Conservation (phyloP, 2,113 vertebrate genomes). For the Felis chaus region DNA sequence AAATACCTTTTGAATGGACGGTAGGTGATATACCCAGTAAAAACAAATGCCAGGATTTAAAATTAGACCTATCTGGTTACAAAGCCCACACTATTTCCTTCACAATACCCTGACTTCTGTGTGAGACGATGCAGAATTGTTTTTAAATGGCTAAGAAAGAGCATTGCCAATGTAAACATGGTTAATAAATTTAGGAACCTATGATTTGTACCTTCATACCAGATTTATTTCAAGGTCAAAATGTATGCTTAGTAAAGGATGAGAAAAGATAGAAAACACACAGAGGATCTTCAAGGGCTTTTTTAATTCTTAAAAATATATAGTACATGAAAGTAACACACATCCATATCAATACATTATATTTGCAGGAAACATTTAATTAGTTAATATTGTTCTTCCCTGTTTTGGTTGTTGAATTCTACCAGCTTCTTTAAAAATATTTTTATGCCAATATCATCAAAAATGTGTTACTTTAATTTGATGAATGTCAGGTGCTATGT, state of each 20-base stretch:
- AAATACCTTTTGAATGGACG: background rate
- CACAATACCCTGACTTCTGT: background rate
- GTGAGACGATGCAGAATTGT: background rate
- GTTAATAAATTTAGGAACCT: background rate
- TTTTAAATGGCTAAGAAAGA: background rate
- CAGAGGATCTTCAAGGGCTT: background rate
- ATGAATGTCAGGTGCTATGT: conserved; percentile 75
- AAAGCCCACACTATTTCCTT: background rate
- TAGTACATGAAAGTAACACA: conserved; percentile 41
- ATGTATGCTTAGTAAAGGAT: background rate
- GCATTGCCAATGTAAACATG: background rate
- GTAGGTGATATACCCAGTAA: background rate
- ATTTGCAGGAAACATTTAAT: conserved; percentile 67
- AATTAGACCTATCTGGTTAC: background rate
- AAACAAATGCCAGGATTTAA: background rate
- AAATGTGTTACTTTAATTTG: conserved; percentile 71
- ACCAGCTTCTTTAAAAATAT: conserved; percentile 70
- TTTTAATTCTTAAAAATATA: conserved; percentile 47
- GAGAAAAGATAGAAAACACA: background rate
- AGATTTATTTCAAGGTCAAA: background rate
- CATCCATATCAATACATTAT: conserved; percentile 80
- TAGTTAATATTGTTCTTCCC: conserved; percentile 65
- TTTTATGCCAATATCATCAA: conserved; percentile 74
- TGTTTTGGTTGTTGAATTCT: conserved; percentile 69
- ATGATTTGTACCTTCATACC: background rate